phyloP scores from a whole-genome alignment of 1,140 invertebrate genomes.

The Drosophila kohkoa region DNA sequence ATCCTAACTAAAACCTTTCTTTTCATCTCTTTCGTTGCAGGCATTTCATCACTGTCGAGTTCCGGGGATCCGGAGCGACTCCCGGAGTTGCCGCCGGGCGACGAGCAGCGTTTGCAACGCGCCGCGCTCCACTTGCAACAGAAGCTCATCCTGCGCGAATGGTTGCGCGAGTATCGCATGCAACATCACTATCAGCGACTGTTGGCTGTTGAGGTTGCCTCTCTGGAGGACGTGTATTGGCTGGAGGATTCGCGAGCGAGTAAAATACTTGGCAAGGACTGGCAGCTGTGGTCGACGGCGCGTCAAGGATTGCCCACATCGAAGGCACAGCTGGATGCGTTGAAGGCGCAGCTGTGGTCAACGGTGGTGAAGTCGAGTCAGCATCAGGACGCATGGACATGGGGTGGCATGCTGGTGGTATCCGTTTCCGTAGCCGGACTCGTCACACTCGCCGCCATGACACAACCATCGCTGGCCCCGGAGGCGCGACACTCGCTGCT shows the following conservation, averaged over 20 bases:
- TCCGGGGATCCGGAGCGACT: conserved; percentile 89
- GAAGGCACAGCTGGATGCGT: conserved; percentile 90
- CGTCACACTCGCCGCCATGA: conserved; percentile 94
- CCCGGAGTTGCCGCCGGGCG: conserved; percentile 91
- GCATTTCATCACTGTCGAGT: conserved; percentile 92
- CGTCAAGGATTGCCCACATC: conserved; percentile 92
- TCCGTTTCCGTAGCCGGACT: conserved; percentile 93
- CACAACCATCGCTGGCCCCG: conserved; percentile 92
- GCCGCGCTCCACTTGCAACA: conserved; percentile 92
- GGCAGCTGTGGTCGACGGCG: conserved; percentile 91
- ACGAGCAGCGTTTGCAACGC: conserved; percentile 91
- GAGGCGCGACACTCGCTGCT: conserved; percentile 95
- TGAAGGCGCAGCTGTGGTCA: conserved; percentile 94
- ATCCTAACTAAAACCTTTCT: not conserved
- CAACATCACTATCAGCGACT: conserved; percentile 92
- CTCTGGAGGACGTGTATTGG: conserved; percentile 95
- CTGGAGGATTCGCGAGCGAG: conserved; percentile 91
- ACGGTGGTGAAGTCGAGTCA: conserved; percentile 94
- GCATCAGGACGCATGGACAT: conserved; percentile 95
- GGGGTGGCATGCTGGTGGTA: conserved; percentile 94
- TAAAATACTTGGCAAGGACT: conserved; percentile 91
- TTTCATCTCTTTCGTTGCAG: conserved; percentile 83
- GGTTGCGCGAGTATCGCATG: conserved; percentile 90
- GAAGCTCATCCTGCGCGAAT: conserved; percentile 91
- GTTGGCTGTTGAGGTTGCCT: conserved; percentile 91